Conservation (phyloP, 2,113 vertebrate species). For the Coreoperca whiteheadi region DNA sequence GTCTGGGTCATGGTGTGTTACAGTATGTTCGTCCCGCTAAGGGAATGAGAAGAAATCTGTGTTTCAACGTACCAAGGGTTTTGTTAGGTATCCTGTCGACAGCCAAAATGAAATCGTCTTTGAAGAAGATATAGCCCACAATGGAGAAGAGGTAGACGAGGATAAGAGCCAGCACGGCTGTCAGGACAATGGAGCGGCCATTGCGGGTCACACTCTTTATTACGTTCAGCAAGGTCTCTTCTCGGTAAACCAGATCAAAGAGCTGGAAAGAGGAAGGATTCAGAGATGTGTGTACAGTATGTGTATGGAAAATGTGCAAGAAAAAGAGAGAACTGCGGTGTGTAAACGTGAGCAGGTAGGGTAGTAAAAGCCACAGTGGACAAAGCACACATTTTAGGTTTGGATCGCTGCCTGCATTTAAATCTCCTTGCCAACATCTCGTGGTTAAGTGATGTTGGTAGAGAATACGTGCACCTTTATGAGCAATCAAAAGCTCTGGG, state of each 20-base stretch:
- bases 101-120: slow-evolving; percentile 97
- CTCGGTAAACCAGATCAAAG: slow-evolving; percentile 97
- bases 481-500: background rate
- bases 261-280: slow-evolving; percentile 84
- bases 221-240: slow-evolving; percentile 97
- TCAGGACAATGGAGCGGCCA: slow-evolving; percentile 97
- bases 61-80: slow-evolving; percentile 81
- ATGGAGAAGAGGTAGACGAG: slow-evolving; percentile 99
- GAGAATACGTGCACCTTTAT: background rate
- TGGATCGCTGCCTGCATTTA: background rate
- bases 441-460: background rate
- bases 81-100: slow-evolving; percentile 97
- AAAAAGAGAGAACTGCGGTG: background rate
- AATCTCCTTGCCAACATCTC: background rate
- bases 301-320: background rate
- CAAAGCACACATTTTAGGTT: background rate
- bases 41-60: background rate
- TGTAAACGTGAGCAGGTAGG: background rate
- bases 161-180: slow-evolving; percentile 96
- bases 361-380: background rate
- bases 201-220: slow-evolving; percentile 99
- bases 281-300: background rate
- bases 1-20: too few species aligned
- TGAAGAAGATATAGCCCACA: slow-evolving; percentile 98
- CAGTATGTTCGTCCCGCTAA: background rate